Base-by-base conservation (phyloP, 2,113 vertebrate genomes). In the Uria aalge region DNA sequence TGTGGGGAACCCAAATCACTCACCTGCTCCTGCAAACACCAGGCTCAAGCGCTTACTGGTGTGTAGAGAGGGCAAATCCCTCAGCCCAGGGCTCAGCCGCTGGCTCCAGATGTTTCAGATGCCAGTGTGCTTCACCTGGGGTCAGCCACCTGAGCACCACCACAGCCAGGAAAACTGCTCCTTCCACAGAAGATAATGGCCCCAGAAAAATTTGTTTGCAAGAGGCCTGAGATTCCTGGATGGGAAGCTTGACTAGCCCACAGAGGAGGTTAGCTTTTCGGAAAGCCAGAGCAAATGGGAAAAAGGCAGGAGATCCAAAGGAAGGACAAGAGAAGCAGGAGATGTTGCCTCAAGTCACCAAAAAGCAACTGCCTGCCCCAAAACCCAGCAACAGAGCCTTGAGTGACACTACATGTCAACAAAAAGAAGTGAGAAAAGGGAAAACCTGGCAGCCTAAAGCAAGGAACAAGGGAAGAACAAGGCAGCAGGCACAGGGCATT, bases 341-440 rank as follows among this genome's bases (percentile, higher is more conserved):
- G 57, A 22, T 29, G 43, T 63, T 78, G 91, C 76, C 80, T 85
- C 45, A 83, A 81, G 85, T 81, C 83, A 90, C n/a, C 52, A 82
- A 57, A 85, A 93, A 52, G 32, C 53, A 93, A 52, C n/a, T 14
- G 56, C 45, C 74, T 68, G 86, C 52, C 68, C 86, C 92, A 81
- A 73, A 93, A 21, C n/a, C 13, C n/a, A 72, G 52, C 79, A 96
- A 74, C 9, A 86, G 81, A 88, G 48, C 71, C 85, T 77, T 9
- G 2, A 90, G 82, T 80, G 22, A 88, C 62, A 91, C 71, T 66
- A 86, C 48, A 24, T 23, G 71, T 11, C 84, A 91, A 94, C 47
- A 94, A 83, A 94, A 91, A 55, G 67, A 56, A 94, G 84, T 47
- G 77, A 84, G 83, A 91, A 96, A 71, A 76, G 26, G 34, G 52